Percentiles rank a stretch among this genome's conserved stretches.
These are phyloP conservation scores for mouse (Mus musculus) DNA, from an alignment of 2,113 vertebrate genomes.

Conservation along the genomic window GRCm39 chr15:30916501-30917000, in stretches of 20 bases:
- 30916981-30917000: neutral
- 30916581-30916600: neutral
- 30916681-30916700: neutral
- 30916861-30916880: neutral
- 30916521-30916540: neutral
- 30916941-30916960: neutral
- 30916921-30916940: slow-evolving; percentile 17
- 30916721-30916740: neutral
- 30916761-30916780: neutral
- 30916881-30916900: neutral
- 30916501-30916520: neutral
- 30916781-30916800: neutral
- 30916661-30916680: neutral
- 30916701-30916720: slow-evolving; percentile 6
- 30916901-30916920: neutral
- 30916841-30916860: slow-evolving; percentile 21
- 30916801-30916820: neutral
- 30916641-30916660: neutral
- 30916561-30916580: neutral
- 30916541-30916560: neutral
- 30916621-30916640: neutral
- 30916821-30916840: neutral
- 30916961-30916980: neutral
- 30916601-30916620: neutral
- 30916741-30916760: neutral